phyloP scores from a whole-genome alignment of 2,888 invertebrate species.

The Drosophila incognita region DNA sequence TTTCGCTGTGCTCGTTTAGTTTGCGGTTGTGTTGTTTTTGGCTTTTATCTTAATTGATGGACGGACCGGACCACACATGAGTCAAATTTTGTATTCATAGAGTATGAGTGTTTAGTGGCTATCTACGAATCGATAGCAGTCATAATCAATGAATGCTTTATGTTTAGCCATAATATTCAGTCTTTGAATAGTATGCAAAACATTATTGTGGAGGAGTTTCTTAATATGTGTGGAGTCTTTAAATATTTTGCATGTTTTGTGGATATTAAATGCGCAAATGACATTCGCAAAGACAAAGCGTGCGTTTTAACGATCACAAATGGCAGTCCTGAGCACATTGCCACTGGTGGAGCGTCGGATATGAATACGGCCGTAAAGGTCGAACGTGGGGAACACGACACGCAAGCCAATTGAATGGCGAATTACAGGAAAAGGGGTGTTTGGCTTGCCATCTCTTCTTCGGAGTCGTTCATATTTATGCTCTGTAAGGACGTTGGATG shows the following conservation, averaged over 20 bases:
- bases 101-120: not conserved
- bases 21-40: slow-evolving; percentile 40
- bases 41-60: slow-evolving; percentile 52
- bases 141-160: not conserved
- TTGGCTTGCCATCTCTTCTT: slow-evolving; percentile 21
- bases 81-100: slow-evolving; percentile 12
- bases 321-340: slow-evolving; percentile 68
- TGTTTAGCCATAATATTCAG: not conserved
- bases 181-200: not conserved
- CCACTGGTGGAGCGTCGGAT: slow-evolving; percentile 23
- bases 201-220: not conserved
- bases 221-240: slow-evolving; percentile 8
- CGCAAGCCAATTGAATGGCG: slow-evolving; percentile 62
- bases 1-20: slow-evolving; percentile 23
- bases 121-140: not conserved
- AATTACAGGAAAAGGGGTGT: slow-evolving; percentile 34
- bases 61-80: slow-evolving; percentile 50
- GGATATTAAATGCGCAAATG: slow-evolving; percentile 55
- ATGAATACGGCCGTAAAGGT: slow-evolving; percentile 55
- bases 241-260: slow-evolving; percentile 59
- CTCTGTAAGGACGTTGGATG: slow-evolving; percentile 56
- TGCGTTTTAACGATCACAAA: slow-evolving; percentile 63
- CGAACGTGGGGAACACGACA: slow-evolving; percentile 50
- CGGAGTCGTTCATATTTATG: slow-evolving; percentile 71
- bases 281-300: slow-evolving; percentile 51